These are phyloP conservation scores for Digitonthophagus gazella DNA, from an alignment of 2,888 invertebrate genomes.

Conservation along the genomic window DNA sequence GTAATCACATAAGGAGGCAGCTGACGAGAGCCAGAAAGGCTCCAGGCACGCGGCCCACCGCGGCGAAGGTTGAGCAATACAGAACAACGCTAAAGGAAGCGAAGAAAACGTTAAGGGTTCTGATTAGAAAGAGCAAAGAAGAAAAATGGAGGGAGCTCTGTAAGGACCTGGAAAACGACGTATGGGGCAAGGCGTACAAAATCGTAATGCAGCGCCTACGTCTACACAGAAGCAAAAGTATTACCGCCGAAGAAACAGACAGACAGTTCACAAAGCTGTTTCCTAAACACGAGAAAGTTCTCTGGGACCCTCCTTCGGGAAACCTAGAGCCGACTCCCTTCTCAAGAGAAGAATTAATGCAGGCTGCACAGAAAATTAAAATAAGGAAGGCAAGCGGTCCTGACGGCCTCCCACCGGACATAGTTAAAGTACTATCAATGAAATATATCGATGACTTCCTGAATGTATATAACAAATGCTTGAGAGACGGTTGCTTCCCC, in stretches of 20 bases:
- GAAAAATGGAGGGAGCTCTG: constrained; percentile 1
- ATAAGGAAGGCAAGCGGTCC: not conserved
- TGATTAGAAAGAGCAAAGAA: not conserved
- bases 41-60: no score
- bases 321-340: not conserved
- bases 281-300: no score
- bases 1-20: no score
- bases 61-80: no score
- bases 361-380: not conserved
- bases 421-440: not conserved
- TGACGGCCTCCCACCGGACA: not conserved
- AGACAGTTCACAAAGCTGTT: not conserved
- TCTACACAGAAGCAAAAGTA: not conserved
- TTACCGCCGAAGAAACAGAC: not conserved
- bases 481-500: no score
- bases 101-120: not conserved
- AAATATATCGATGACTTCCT: not conserved
- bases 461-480: not conserved
- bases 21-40: no score
- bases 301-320: not conserved
- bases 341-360: not conserved
- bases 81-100: no score
- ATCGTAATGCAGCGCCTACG: not conserved
- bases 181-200: constrained; percentile 11
- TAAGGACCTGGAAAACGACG: no score